Evolutionary conservation across 2,113 vertebrate genomes (phyloP), one percentile per base, ranked within the genome.

Genomic region (Sterrhoptilus dennistouni): DNA sequence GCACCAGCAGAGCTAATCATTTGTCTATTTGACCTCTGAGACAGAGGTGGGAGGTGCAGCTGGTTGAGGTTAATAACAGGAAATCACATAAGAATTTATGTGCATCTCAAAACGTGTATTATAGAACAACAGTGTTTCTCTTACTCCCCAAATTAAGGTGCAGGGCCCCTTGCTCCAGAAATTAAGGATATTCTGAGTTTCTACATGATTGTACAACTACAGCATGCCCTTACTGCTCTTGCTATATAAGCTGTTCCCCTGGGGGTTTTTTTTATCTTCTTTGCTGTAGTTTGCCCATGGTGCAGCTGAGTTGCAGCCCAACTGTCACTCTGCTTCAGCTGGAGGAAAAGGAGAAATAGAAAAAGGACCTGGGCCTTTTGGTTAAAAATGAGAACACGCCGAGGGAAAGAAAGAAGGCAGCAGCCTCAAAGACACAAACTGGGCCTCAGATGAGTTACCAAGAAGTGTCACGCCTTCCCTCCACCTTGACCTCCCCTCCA

Each of bases 401-500:
- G 4, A 64, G 31, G 42, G 33, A 45, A 93, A 63, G 40, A 82
- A 79, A 64, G 66, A 52, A 85, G 45, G 49, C 65, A 88, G 70
- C 9, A 35, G 42, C 40, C 63, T 89, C 64, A 9, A 66, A 85
- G 82, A 50, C 45, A 33, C 33, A 85, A 85, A 35, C 28, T 54
- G 50, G 57, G 75, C 82, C 70, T 90, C 93, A 54, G 47, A 52
- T n/a, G 79, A 83, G 71, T 85, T 87, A 69, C 14, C 66, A 45
- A 45, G 53, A 45, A 64, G 66, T 3, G 69, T 60, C 75, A 83
- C 1, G 2, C 75, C 85, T 76, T 86, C 76, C 29, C 47, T 80
- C 89, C 70, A 63, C 90, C 95, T 93, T 92, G 94, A 95, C 86
- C 91, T 90, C 74, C 72, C 49, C 72, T 86, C 65, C 52, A 70